A percentile compares a stretch with the other conserved stretches of the same genome.
Evolutionary conservation across 2,888 invertebrate genomes (phyloP).

Genomic region (Rambutsinella grinnellia): DNA sequence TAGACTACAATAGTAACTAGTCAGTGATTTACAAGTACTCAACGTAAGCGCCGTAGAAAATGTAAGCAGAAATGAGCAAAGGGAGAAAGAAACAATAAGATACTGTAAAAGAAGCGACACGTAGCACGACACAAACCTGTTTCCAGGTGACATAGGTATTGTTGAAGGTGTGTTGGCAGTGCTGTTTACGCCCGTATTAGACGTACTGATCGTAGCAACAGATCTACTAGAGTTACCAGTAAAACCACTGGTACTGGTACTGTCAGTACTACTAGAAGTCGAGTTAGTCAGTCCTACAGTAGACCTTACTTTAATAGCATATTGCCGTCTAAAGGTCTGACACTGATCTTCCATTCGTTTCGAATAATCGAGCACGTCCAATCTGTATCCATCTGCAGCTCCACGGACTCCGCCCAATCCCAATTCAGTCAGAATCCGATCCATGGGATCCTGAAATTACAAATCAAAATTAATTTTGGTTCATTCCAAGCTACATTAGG

Average conservation of each 20-base stretch:
- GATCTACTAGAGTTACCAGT: slow-evolving; percentile 16
- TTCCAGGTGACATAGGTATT: slow-evolving; percentile 58
- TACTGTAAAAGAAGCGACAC: slow-evolving; percentile 38
- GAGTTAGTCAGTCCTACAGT: slow-evolving; percentile 46
- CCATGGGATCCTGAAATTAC: slow-evolving; percentile 73
- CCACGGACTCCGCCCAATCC: slow-evolving; percentile 74
- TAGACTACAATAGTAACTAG: no score
- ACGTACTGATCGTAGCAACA: slow-evolving; percentile 21
- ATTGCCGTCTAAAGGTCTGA: slow-evolving; percentile 68
- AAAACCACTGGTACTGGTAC: slow-evolving; percentile 11
- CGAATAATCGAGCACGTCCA: slow-evolving; percentile 69
- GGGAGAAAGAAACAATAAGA: not conserved
- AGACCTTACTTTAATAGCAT: slow-evolving; percentile 60
- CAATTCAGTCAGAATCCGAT: slow-evolving; percentile 75
- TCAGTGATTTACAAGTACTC: no score
- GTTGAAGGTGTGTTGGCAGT: slow-evolving; percentile 22
- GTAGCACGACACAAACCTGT: slow-evolving; percentile 60
- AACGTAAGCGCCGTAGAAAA: not conserved
- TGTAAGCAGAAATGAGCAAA: not conserved
- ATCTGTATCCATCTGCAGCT: slow-evolving; percentile 75
- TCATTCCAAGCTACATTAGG: no score
- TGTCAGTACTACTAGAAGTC: slow-evolving; percentile 15
- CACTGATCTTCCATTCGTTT: slow-evolving; percentile 68
- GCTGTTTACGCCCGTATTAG: slow-evolving; percentile 34
- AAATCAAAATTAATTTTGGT: slow-evolving; percentile 38